A percentile compares a stretch with the other conserved stretches of the same genome.
Conservation (phyloP, 1,140 invertebrate species). For the Eubasilissa regina region DNA sequence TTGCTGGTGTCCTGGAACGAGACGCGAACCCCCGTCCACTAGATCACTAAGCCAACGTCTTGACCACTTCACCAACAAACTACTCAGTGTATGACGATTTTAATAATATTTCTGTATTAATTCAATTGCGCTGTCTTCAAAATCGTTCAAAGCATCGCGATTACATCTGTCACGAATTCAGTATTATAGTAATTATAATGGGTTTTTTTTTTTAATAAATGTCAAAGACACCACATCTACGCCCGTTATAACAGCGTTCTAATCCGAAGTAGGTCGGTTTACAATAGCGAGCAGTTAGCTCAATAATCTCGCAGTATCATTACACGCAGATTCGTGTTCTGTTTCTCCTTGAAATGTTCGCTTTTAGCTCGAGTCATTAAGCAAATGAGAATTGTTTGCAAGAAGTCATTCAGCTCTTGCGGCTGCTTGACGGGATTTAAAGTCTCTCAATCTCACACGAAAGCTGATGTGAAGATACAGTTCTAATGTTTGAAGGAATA, state of each 20-base stretch:
- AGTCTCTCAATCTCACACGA: neutral
- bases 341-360: slow-evolving; percentile 41
- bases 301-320: slow-evolving; percentile 32
- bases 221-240: neutral
- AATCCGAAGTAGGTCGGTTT: slow-evolving; percentile 36
- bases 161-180: too few relatives aligned
- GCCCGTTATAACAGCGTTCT: neutral
- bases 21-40: too few relatives aligned
- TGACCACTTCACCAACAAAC: too few relatives aligned
- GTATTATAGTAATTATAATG: slow-evolving; percentile 1
- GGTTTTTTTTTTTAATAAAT: neutral
- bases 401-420: neutral
- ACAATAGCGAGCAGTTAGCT: slow-evolving; percentile 13
- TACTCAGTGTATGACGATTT: too few relatives aligned
- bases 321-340: slow-evolving; percentile 27
- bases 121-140: too few relatives aligned
- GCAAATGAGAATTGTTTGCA: slow-evolving; percentile 7
- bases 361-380: neutral
- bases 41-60: too few relatives aligned
- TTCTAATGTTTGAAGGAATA: too few relatives aligned
- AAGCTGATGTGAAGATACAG: too few relatives aligned
- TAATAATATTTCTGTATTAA: too few relatives aligned
- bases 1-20: too few relatives aligned
- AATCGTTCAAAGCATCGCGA: too few relatives aligned
- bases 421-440: neutral